Percentiles rank a stretch among this genome's conserved stretches.
Conservation (phyloP, 2,113 vertebrate genomes). For the Salminus brasiliensis region DNA sequence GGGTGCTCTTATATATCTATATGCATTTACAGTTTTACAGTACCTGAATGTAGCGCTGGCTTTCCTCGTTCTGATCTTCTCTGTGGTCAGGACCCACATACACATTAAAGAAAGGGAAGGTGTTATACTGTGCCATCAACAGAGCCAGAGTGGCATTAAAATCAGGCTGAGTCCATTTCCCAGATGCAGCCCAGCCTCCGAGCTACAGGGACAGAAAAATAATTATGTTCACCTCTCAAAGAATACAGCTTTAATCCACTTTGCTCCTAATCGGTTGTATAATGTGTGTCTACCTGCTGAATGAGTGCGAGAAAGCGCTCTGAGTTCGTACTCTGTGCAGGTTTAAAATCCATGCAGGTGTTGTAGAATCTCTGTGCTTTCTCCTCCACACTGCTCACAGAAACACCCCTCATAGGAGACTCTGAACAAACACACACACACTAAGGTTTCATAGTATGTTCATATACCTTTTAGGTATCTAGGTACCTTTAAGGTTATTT, state of each 20-base stretch:
- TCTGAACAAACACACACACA: constrained; percentile 28
- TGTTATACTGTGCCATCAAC: constrained; percentile 85
- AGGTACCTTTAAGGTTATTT: too few relatives aligned
- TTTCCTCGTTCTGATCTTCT: constrained; percentile 63
- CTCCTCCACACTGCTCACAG: constrained; percentile 69
- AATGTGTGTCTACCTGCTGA: constrained; percentile 74
- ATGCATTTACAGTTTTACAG: too few relatives aligned
- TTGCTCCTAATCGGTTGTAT: neutral
- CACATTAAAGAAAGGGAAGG: constrained; percentile 90
- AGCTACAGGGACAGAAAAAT: constrained; percentile 69
- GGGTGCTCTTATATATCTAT: too few relatives aligned
- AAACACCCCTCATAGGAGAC: neutral
- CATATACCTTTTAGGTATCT: neutral
- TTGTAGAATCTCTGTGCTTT: constrained; percentile 84
- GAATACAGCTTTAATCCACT: neutral
- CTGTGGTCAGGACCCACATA: constrained; percentile 74
- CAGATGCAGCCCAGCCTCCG: constrained; percentile 83
- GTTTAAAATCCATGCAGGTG: constrained; percentile 83
- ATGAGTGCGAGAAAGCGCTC: constrained; percentile 81
- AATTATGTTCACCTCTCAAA: neutral
- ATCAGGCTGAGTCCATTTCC: constrained; percentile 72
- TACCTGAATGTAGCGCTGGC: constrained; percentile 79
- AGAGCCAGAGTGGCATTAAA: constrained; percentile 85
- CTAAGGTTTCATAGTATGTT: too few relatives aligned
- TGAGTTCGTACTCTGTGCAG: constrained; percentile 75